Evolutionary conservation across 2,888 invertebrate genomes (phyloP), one percentile per base, ranked within the genome.

Genomic region (Temnothorax unifasciatus): DNA sequence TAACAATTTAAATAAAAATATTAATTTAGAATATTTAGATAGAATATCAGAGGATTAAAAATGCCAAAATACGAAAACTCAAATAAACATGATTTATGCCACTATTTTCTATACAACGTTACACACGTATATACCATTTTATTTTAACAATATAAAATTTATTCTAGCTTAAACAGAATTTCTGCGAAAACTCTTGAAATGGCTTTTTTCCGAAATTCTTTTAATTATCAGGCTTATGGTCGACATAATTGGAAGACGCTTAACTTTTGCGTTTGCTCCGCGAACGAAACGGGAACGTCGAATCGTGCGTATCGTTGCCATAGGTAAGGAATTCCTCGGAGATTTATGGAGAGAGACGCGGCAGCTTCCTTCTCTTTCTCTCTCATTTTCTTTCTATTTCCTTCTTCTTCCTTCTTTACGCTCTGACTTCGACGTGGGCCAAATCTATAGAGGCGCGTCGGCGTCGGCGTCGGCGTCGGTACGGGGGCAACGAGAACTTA

Each of bases 401-500:
- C 21, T 21, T 68, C 79, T 69, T 13, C 6, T 13, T 77, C 41
- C 25, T 21, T 69, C 66, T 44, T 18, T 44, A 64, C 50, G 85
- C 84, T 74, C 84, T 87, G 90, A 90, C 85, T 90, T 90, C 86
- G 90, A 90, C 90, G 75, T 86, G 88, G 86, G 83, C 86, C 83
- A 88, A 87, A 90, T 90, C 90, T 90, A 90, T 90, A 90, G 90
- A 86, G 64, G 76, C 59, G 29, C 84, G 59, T 74, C 71, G 84
- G 68, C 85, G 82, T 77, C 63, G 75, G 66, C 50, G 41, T 5
- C 61, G 29, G 29, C 50, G 44, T 5, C 61, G 38, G 82, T 64
- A 83, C 25, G 57, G 81, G 54, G 57, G 86, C 82, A 87, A 87
- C 88, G 86, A 69, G 86, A 89, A 87, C 89, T 90, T 90, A 89